Evolutionary conservation across 1,140 invertebrate species (phyloP).

Genomic region (Gyrodactylus salaris): DNA sequence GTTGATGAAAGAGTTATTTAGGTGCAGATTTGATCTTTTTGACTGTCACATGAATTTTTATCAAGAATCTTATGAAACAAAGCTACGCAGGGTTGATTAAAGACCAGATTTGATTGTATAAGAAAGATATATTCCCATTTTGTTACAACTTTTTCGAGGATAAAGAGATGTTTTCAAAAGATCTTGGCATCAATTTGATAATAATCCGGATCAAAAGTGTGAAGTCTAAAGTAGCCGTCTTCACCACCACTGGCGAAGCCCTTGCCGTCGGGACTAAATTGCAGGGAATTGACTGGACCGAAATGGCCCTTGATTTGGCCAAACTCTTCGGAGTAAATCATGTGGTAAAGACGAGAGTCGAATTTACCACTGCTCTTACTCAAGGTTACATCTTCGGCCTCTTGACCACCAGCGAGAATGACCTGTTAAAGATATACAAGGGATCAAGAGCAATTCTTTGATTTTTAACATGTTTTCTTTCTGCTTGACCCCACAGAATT

Average conservation of each 20-base stretch:
- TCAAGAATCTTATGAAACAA: no score
- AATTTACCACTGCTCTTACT: conserved; percentile 85
- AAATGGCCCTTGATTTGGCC: conserved; percentile 91
- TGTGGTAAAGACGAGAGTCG: conserved; percentile 80
- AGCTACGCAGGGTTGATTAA: no score
- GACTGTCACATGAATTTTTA: no score
- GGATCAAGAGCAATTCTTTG: conserved; percentile 20
- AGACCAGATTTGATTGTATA: no score
- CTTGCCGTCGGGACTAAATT: conserved; percentile 77
- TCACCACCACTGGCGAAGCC: conserved; percentile 3
- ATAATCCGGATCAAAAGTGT: conserved; percentile 4
- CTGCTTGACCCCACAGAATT: no score
- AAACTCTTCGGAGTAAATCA: conserved; percentile 98
- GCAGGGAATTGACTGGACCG: conserved; percentile 88
- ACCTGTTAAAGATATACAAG: conserved; percentile 17
- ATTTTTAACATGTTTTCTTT: no score
- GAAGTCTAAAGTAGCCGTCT: conserved; percentile 2
- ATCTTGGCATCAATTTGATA: conserved; percentile 2
- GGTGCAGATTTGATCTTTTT: no score
- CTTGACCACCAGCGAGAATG: conserved; percentile 73
- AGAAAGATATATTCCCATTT: no score
- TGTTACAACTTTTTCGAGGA: no score
- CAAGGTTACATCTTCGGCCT: conserved; percentile 92
- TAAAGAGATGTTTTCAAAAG: no score
- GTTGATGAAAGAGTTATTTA: no score